Evolutionary conservation across 2,888 invertebrate genomes (phyloP), one percentile per base, ranked within the genome.

Genomic region (Aphidius colemani): DNA sequence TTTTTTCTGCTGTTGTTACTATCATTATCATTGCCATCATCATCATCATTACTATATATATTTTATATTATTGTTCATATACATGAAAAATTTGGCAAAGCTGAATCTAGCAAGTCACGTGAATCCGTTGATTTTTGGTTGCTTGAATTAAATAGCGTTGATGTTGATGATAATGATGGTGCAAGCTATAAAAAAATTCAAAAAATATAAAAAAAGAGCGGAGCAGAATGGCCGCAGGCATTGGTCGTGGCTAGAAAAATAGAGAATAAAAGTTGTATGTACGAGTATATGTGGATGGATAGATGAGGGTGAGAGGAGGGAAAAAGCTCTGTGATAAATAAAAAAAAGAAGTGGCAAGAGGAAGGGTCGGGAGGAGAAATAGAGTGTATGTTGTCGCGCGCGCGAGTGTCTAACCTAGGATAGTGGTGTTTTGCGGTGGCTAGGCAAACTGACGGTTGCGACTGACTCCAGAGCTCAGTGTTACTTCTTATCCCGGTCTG

Each of bases 371-470:
- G 59, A 71, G 64, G 71, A 70, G 71, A 69, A 39, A 60, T 72
- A 71, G 74, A 70, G 73, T 67, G 70, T 71, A 75, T 74, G 60
- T 53, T 61, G 61, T 66, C 59, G 63, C 49, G 13, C 48, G 64
- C 30, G 13, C 10, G 72, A 18, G 74, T 76, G 74, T 77, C 78
- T 78, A 78, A 76, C 78, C 79, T 79, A 79, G 78, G 80, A 75
- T 79, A 78, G 78, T 71, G 73, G 75, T 77, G 78, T 79, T 76
- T 77, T 76, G 76, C 73, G 73, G 77, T 74, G 73, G 75, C 78
- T 80, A 80, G 78, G 78, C 78, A 75, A 78, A 77, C 75, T 72
- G 75, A 73, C 76, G 71, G 74, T 75, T 71, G 70, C 70, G 30
- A 30, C 70, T 11, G 10, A 8, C 5, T 11, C 10, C n/a, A 46